A percentile compares a stretch with the other conserved stretches of the same genome.
phyloP scores from a whole-genome alignment of 1,140 invertebrate species.

The Drosophila bipectinata region DNA sequence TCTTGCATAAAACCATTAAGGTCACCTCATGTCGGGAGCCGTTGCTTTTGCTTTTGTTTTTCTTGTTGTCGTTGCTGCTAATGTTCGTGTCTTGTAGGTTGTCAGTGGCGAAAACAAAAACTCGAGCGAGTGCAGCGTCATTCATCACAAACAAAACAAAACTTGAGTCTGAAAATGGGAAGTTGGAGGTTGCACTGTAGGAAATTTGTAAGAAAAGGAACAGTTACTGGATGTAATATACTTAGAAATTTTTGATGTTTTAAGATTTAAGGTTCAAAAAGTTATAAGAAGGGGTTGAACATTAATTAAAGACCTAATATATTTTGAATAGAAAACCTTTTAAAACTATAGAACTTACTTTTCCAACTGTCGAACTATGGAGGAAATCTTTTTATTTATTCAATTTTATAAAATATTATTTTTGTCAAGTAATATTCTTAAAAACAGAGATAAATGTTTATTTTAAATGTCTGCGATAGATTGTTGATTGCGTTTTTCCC shows the following conservation, averaged over 20 bases:
- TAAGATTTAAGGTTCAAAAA: too few relatives aligned
- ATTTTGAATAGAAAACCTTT: too few relatives aligned
- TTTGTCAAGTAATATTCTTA: too few relatives aligned
- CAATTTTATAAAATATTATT: too few relatives aligned
- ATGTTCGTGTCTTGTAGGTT: slow-evolving; percentile 79
- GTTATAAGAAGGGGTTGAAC: too few relatives aligned
- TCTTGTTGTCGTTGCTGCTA: slow-evolving; percentile 35
- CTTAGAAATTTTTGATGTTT: too few relatives aligned
- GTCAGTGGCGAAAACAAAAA: slow-evolving; percentile 63
- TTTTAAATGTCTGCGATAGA: not conserved
- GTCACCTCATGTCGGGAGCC: slow-evolving; percentile 63
- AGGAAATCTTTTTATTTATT: too few relatives aligned
- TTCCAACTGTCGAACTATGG: too few relatives aligned
- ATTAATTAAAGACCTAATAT: too few relatives aligned
- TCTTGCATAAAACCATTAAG: slow-evolving; percentile 72
- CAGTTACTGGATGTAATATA: not conserved
- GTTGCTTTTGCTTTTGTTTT: not conserved
- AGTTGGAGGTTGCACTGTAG: slow-evolving; percentile 34
- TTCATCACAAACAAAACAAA: slow-evolving; percentile 70
- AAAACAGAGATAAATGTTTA: not conserved
- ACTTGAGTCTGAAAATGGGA: slow-evolving; percentile 37
- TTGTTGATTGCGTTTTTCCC: slow-evolving; percentile 16
- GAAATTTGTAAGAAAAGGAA: not conserved
- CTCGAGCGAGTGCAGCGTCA: slow-evolving; percentile 74
- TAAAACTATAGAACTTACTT: too few relatives aligned